phyloP scores from a whole-genome alignment of 1,140 invertebrate species.

The Rhyacophila brunnea region DNA sequence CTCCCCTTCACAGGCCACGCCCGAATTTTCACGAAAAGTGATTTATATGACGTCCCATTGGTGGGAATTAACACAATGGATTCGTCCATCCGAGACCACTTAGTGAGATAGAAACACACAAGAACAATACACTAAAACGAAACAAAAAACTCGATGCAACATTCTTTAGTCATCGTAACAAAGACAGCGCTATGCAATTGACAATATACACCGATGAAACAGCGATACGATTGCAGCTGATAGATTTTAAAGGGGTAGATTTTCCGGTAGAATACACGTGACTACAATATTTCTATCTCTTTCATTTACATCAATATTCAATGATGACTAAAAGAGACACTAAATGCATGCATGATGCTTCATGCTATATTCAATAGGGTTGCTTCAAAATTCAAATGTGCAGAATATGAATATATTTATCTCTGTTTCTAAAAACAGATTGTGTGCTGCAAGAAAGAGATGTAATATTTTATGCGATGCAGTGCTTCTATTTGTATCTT shows the following conservation, averaged over 20 bases:
- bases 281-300: not conserved
- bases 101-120: constrained; percentile 3
- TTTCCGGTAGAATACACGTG: too few species aligned
- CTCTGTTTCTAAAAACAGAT: not conserved
- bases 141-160: constrained; percentile 7
- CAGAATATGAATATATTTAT: not conserved
- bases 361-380: not conserved
- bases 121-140: not conserved
- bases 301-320: not conserved
- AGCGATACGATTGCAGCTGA: constrained; percentile 1
- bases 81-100: not conserved
- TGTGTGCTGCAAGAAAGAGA: too few species aligned
- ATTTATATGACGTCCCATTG: constrained; percentile 15
- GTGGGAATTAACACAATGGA: constrained; percentile 2
- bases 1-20: constrained; percentile 8
- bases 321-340: not conserved
- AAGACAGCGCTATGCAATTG: too few species aligned
- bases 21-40: constrained; percentile 8
- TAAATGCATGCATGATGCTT: not conserved
- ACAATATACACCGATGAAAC: not conserved
- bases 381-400: not conserved
- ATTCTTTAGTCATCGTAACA: constrained; percentile 1
- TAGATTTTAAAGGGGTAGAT: too few species aligned
- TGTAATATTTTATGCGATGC: too few species aligned
- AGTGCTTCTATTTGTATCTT: too few species aligned